Evolutionary conservation across 1,140 invertebrate genomes (phyloP).

Genomic region (Brachionus asplanchnoidis): DNA sequence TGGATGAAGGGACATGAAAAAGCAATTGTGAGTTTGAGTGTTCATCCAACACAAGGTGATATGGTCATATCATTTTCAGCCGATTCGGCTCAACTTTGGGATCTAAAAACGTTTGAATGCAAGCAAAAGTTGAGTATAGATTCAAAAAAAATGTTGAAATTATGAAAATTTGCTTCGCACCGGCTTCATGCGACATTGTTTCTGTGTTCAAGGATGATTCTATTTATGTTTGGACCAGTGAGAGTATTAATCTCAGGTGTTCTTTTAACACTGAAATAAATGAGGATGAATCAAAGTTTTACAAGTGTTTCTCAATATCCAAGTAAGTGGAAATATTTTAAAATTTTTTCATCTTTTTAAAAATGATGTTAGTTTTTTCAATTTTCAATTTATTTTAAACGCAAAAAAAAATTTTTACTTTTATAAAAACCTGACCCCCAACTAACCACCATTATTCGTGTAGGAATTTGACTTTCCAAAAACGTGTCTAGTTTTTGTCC

Average conservation of each 20-base stretch:
- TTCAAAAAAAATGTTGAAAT: conserved; percentile 50
- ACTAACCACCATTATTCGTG: no score
- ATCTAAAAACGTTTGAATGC: conserved; percentile 55
- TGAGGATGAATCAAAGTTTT: conserved; percentile 47
- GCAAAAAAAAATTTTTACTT: no score
- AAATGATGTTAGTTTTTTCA: no score
- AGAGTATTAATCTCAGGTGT: conserved; percentile 53
- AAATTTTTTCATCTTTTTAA: no score
- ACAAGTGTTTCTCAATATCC: conserved; percentile 49
- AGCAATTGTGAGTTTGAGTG: conserved; percentile 52
- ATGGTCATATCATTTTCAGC: conserved; percentile 53
- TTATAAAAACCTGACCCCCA: no score
- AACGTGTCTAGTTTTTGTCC: no score
- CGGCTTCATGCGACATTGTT: conserved; percentile 54
- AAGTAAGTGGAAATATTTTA: no score
- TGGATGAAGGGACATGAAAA: conserved; percentile 56
- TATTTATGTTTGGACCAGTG: conserved; percentile 56
- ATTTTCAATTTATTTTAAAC: no score
- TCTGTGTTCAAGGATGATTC: conserved; percentile 57
- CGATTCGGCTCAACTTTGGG: conserved; percentile 54
- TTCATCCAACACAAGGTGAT: conserved; percentile 51
- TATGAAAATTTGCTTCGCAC: conserved; percentile 52
- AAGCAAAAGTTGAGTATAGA: conserved; percentile 55
- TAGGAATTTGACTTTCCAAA: no score
- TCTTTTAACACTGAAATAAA: conserved; percentile 49